A percentile compares a stretch with the other conserved stretches of the same genome.
Evolutionary conservation across 2,113 vertebrate species (phyloP).

Genomic region (Zosterops borbonicus): DNA sequence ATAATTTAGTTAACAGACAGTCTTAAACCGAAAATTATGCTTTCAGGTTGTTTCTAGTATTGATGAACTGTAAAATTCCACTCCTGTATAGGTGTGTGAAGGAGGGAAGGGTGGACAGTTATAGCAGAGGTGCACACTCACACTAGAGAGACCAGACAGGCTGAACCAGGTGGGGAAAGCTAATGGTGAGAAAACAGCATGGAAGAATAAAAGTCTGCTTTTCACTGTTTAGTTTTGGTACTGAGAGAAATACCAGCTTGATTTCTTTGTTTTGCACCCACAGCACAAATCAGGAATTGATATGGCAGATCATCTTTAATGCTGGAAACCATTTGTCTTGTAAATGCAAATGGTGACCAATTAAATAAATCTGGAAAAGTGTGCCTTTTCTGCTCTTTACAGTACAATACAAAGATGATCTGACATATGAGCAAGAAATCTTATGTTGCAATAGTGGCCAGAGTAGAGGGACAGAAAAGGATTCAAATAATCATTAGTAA

Average conservation of each 20-base stretch:
- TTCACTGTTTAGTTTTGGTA: neutral
- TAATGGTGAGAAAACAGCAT: neutral
- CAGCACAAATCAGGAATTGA: neutral
- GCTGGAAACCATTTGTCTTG: neutral
- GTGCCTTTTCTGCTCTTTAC: neutral
- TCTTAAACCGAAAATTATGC: neutral
- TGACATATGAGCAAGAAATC: neutral
- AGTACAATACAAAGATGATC: neutral
- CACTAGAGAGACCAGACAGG: neutral
- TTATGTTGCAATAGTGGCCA: neutral
- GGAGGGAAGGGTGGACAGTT: neutral
- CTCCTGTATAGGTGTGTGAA: neutral
- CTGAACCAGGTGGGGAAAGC: neutral
- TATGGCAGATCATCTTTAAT: neutral
- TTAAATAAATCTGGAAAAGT: neutral
- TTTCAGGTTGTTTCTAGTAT: neutral
- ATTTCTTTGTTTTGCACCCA: neutral
- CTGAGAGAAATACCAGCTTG: neutral
- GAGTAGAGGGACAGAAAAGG: neutral
- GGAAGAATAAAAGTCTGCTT: neutral
- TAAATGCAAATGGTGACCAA: neutral
- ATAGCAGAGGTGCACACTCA: neutral
- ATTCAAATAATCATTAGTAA: neutral
- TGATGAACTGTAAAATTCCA: neutral
- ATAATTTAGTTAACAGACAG: neutral